These are phyloP conservation scores for Nibea albiflora DNA, from an alignment of 2,113 vertebrate species.

Conservation along the genomic window DNA sequence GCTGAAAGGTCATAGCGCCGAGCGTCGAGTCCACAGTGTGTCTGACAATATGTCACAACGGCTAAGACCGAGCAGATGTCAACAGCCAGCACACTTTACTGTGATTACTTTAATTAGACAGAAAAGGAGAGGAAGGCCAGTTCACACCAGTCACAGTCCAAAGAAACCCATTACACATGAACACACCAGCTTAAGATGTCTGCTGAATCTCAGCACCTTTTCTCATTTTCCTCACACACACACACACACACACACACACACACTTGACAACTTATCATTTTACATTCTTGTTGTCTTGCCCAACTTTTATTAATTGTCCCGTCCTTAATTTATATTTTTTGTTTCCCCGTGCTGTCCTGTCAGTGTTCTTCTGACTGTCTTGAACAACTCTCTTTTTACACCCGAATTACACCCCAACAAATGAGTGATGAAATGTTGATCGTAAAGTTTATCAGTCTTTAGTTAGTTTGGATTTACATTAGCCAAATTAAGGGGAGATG, in stretches of 20 bases:
- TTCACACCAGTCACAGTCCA: slow-evolving; percentile 51
- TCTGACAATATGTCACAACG: slow-evolving; percentile 77
- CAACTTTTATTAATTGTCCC: too few species aligned
- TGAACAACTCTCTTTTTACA: too few species aligned
- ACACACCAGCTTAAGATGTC: slow-evolving; percentile 2
- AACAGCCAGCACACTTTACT: slow-evolving; percentile 57
- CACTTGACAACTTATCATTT: too few species aligned
- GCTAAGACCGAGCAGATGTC: slow-evolving; percentile 75
- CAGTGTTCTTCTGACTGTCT: too few species aligned
- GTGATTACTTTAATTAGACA: slow-evolving; percentile 61
- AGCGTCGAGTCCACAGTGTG: slow-evolving; percentile 61
- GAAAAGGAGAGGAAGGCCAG: slow-evolving; percentile 33
- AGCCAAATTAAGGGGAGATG: not conserved
- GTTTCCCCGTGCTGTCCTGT: too few species aligned
- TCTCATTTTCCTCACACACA: too few species aligned
- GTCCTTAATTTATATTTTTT: too few species aligned
- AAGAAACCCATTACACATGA: slow-evolving; percentile 10
- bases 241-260: too few species aligned
- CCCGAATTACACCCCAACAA: not conserved
- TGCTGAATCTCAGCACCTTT: slow-evolving; percentile 4
- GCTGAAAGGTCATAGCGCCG: slow-evolving; percentile 74
- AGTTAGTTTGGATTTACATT: not conserved
- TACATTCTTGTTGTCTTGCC: too few species aligned
- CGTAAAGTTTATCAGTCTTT: not conserved
- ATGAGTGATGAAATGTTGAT: not conserved